Percentiles rank a stretch among this genome's conserved stretches.
These are phyloP conservation scores for Mycalesis mineus DNA, from an alignment of 2,888 invertebrate genomes.

Conservation along the genomic window DNA sequence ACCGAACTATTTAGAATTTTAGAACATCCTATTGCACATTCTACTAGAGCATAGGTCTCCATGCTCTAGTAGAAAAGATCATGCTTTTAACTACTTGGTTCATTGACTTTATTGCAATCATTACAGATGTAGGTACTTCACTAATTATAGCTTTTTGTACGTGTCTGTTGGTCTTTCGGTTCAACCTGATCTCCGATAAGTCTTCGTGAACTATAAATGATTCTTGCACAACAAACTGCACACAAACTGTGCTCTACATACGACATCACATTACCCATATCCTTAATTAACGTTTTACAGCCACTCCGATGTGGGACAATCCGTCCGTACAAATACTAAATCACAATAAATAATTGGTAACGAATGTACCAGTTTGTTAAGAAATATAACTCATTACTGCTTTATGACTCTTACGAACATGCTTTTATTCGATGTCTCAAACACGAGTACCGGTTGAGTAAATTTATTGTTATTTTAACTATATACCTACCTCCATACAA, in stretches of 20 bases:
- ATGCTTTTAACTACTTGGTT: no score
- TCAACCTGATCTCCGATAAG: no score
- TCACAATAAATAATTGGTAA: slow-evolving; percentile 24
- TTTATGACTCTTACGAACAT: slow-evolving; percentile 12
- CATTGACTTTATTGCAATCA: no score
- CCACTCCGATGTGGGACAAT: slow-evolving; percentile 20
- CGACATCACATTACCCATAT: background rate
- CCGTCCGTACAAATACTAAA: slow-evolving; percentile 19
- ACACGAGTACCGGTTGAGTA: background rate
- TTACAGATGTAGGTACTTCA: no score
- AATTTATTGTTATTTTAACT: background rate
- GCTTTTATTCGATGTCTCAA: background rate
- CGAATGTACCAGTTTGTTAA: slow-evolving; percentile 20
- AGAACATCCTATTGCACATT: no score
- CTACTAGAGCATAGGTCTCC: no score
- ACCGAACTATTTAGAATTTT: no score
- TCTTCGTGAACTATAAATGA: background rate
- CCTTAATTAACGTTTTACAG: slow-evolving; percentile 18
- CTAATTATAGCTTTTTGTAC: no score
- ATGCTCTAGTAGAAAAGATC: no score
- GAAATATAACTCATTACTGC: slow-evolving; percentile 25
- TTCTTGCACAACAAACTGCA: background rate
- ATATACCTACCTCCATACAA: background rate
- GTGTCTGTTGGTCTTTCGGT: no score
- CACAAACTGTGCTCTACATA: background rate